Percentiles rank a stretch among this genome's conserved stretches.
Evolutionary conservation across 2,888 invertebrate genomes (phyloP).

Genomic region (Chamaedrilus cognettii): DNA sequence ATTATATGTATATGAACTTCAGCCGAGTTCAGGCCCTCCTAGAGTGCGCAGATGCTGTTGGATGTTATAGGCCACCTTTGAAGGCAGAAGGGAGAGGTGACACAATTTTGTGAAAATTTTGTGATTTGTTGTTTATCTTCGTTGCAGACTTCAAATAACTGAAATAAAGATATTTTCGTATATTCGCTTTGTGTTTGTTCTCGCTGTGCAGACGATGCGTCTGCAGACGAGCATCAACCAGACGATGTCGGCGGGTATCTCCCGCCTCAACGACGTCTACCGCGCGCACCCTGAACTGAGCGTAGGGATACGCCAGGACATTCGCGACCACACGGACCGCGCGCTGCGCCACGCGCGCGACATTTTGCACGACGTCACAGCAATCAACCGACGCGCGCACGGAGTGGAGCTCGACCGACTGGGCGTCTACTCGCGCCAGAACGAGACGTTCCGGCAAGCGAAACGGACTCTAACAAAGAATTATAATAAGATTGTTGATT

Average conservation of each 20-base stretch:
- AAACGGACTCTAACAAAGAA: no score
- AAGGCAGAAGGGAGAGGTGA: no score
- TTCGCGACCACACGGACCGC: conserved; percentile 21
- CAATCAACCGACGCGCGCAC: conserved; percentile 23
- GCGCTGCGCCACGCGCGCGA: conserved; percentile 19
- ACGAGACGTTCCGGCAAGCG: conserved; percentile 31
- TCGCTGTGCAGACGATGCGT: conserved; percentile 27
- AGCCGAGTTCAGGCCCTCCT: no score
- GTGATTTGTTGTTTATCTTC: not conserved
- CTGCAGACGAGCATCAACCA: conserved; percentile 31
- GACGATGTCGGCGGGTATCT: conserved; percentile 25
- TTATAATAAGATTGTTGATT: no score
- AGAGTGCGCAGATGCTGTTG: no score
- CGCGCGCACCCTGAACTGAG: conserved; percentile 11
- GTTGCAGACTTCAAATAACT: not conserved
- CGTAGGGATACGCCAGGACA: not conserved
- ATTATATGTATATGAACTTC: no score
- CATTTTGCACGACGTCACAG: conserved; percentile 22
- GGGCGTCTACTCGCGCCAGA: conserved; percentile 18
- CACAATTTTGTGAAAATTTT: no score
- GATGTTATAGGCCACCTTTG: no score
- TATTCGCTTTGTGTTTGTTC: not conserved
- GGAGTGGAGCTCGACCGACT: conserved; percentile 20
- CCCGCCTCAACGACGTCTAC: conserved; percentile 21
- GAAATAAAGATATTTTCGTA: not conserved